Conservation (phyloP, 2,888 invertebrate species). For the Acleris emargana region DNA sequence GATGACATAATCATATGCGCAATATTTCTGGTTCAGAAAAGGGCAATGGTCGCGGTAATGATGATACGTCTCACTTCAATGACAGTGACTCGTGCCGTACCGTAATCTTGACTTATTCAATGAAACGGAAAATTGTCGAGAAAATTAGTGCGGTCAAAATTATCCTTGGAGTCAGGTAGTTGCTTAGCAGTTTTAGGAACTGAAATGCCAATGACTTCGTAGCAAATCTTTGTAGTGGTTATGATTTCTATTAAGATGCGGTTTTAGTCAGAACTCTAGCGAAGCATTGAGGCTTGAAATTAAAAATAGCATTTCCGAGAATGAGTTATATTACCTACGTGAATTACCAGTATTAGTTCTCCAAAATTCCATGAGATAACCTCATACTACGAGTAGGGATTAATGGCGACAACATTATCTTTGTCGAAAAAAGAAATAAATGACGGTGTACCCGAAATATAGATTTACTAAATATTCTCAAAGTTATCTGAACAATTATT, state of each 20-base stretch:
- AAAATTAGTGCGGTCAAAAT: conserved; percentile 68
- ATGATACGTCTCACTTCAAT: conserved; percentile 52
- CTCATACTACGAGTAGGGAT: conserved; percentile 34
- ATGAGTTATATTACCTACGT: background rate
- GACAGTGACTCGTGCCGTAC: conserved; percentile 71
- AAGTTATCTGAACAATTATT: conserved; percentile 66
- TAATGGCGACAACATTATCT: conserved; percentile 65
- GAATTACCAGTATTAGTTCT: background rate
- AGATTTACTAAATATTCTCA: conserved; percentile 56
- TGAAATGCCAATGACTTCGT: conserved; percentile 62
- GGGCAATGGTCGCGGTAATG: conserved; percentile 37
- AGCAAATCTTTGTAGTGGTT: conserved; percentile 16
- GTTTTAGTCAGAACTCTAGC: conserved; percentile 22
- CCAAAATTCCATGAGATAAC: conserved; percentile 11
- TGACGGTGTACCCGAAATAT: conserved; percentile 65
- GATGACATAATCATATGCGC: conserved; percentile 22
- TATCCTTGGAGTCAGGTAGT: conserved; percentile 58
- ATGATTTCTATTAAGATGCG: conserved; percentile 26
- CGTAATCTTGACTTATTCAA: conserved; percentile 57
- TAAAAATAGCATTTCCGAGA: conserved; percentile 5
- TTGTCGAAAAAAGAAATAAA: conserved; percentile 57
- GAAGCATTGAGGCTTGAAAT: conserved; percentile 49
- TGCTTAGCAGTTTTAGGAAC: conserved; percentile 52
- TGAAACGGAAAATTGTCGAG: conserved; percentile 70
- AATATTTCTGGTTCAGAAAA: conserved; percentile 15